Percentiles rank a stretch among this genome's conserved stretches.
Evolutionary conservation across 2,888 invertebrate genomes (phyloP).

Genomic region (Mechanitis messenoides): DNA sequence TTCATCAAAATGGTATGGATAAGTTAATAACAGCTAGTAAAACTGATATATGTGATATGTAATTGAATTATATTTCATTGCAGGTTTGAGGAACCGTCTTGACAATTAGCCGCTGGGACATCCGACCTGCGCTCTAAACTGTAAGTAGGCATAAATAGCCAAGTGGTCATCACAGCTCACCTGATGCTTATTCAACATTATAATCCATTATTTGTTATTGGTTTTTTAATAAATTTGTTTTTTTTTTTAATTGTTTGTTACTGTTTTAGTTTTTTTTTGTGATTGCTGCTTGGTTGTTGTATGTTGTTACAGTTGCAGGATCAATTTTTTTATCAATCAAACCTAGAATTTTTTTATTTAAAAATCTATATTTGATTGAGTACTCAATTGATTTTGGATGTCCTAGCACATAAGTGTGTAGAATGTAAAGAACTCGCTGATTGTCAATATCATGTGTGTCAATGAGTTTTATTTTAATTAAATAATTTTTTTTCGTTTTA

Average conservation of each 20-base stretch:
- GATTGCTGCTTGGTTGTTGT: slow-evolving; percentile 59
- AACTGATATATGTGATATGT: no score
- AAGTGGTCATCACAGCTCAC: slow-evolving; percentile 53
- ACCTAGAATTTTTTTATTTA: slow-evolving; percentile 36
- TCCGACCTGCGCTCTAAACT: slow-evolving; percentile 82
- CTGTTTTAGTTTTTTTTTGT: slow-evolving; percentile 36
- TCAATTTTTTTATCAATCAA: slow-evolving; percentile 70
- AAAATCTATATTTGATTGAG: slow-evolving; percentile 58
- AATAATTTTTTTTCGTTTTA: no score
- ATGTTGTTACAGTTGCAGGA: slow-evolving; percentile 63
- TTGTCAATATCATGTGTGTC: slow-evolving; percentile 9
- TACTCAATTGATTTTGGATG: slow-evolving; percentile 65
- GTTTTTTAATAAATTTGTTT: slow-evolving; percentile 2
- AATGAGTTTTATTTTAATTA: no score
- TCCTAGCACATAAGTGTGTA: slow-evolving; percentile 60
- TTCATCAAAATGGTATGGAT: background rate
- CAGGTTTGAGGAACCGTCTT: slow-evolving; percentile 78
- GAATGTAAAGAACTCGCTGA: slow-evolving; percentile 18
- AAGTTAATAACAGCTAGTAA: no score
- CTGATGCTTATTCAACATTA: slow-evolving; percentile 11
- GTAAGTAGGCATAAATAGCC: slow-evolving; percentile 67
- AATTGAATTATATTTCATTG: slow-evolving; percentile 28
- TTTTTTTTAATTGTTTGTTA: slow-evolving; percentile 6
- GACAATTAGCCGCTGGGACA: slow-evolving; percentile 87
- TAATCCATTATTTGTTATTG: slow-evolving; percentile 1